Base-by-base conservation (phyloP, 2,113 vertebrate species). In the Puma concolor region DNA sequence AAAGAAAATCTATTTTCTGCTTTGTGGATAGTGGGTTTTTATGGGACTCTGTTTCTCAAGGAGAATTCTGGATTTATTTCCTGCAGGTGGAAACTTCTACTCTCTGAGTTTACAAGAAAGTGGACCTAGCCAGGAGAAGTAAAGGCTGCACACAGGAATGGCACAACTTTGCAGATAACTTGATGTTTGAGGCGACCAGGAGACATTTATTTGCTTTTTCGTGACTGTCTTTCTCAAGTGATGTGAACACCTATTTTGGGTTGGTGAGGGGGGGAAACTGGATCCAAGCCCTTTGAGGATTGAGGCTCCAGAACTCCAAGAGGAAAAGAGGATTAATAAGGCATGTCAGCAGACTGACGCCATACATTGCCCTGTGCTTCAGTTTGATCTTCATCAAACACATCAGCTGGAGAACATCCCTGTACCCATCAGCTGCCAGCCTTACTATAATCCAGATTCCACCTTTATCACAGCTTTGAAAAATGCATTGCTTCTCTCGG, bases 1-100 rank as follows among this genome's bases (percentile, higher is more conserved):
- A 97, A 97, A 96, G 93, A 97, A 96, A 94, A 96, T 80, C 90
- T 93, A 95, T 72, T 90, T 96, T 96, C 60, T 79, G 38, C 77
- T 96, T 87, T 77, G 88, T 77, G n/a, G 57, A 84, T 67, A 92
- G 88, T 90, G 27, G 52, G 63, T 81, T 94, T 97, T 95, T 90
- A 95, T 92, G 74, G 44, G 31, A 77, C 21, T 92, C 80, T 91
- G 76, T 17, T 88, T 86, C 87, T 95, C 31, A 69, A 41, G 52
- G 64, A 94, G 52, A 97, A 91, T 33, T 93, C 60, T 85, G 36
- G 19, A 63, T 90, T 91, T 93, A 79, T 81, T 91, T 95, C 9
- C 6, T 74, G 36, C 6, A 94, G 31, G 72, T 94, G 27, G 36
- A 95, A 98, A 82, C 13, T 69, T 97, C 84, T 69, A 69, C 80